These are phyloP conservation scores for Apis cerana DNA, from an alignment of 1,140 invertebrate species.

Conservation along the genomic window DNA sequence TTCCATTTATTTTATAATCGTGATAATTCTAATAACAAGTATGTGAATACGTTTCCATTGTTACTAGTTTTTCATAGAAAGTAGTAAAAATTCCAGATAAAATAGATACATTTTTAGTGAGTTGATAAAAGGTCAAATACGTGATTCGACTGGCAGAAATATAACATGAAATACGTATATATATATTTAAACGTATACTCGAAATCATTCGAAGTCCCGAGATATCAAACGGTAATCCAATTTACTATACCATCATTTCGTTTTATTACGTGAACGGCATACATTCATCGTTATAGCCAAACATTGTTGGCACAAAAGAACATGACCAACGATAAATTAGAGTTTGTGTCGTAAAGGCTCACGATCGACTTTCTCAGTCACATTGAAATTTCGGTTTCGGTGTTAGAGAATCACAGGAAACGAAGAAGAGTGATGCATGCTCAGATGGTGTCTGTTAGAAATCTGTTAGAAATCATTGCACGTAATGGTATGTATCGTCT, in stretches of 20 bases:
- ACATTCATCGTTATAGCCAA: conserved; percentile 14
- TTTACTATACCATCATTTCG: conserved; percentile 26
- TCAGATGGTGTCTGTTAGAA: background rate
- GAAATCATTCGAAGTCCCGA: fast-evolving
- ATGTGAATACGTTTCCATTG: no score
- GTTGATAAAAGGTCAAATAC: background rate
- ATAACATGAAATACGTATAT: background rate
- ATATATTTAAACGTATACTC: background rate
- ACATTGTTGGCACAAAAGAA: conserved; percentile 37
- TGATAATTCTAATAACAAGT: no score
- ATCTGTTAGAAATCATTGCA: background rate
- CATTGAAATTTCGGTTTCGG: background rate
- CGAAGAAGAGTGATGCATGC: background rate
- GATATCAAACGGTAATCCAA: conserved; percentile 11
- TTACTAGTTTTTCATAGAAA: no score
- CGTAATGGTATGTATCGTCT: conserved; percentile 1
- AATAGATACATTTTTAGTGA: background rate
- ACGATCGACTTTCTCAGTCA: conserved; percentile 11
- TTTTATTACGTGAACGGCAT: conserved; percentile 16
- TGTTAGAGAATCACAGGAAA: background rate
- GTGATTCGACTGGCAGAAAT: background rate
- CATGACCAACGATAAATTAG: conserved; percentile 32
- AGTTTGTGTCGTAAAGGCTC: background rate
- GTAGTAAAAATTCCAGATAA: no score
- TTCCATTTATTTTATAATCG: no score